These are phyloP conservation scores for Chironomus riparius DNA, from an alignment of 2,888 invertebrate genomes.

Conservation along the genomic window DNA sequence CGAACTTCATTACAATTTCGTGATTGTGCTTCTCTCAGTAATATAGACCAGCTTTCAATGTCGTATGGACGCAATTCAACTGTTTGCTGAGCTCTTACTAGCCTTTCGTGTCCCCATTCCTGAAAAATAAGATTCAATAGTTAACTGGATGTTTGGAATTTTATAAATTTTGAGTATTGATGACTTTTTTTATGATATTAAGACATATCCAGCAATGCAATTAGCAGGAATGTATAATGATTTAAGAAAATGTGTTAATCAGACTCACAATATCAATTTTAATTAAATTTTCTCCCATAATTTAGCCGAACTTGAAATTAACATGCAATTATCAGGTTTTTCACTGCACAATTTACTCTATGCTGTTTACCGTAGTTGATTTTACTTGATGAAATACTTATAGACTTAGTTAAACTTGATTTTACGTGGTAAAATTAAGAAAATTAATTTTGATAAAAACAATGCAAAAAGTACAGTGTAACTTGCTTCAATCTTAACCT, in stretches of 20 bases:
- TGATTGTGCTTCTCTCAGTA: conserved; percentile 87
- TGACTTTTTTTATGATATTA: background rate
- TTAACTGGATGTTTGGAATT: too few relatives aligned
- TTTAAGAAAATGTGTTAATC: background rate
- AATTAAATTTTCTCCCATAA: background rate
- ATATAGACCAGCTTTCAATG: conserved; percentile 94
- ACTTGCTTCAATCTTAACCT: background rate
- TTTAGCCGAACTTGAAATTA: background rate
- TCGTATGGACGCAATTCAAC: conserved; percentile 87
- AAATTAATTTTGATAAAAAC: background rate
- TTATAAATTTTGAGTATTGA: background rate
- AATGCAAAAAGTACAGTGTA: background rate
- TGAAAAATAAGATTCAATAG: conserved; percentile 34
- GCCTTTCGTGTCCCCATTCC: conserved; percentile 85
- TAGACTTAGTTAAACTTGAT: background rate
- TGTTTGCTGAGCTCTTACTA: conserved; percentile 72
- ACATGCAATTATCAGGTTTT: background rate
- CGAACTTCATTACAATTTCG: conserved; percentile 83
- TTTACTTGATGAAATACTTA: too few relatives aligned
- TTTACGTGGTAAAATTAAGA: background rate
- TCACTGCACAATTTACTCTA: background rate
- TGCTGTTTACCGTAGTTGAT: background rate
- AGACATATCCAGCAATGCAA: background rate
- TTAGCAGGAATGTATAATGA: background rate
- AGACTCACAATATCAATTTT: conserved; percentile 7